Evolutionary conservation across 2,888 invertebrate genomes (phyloP), one percentile per base, ranked within the genome.

Genomic region (Epinotia nisella): DNA sequence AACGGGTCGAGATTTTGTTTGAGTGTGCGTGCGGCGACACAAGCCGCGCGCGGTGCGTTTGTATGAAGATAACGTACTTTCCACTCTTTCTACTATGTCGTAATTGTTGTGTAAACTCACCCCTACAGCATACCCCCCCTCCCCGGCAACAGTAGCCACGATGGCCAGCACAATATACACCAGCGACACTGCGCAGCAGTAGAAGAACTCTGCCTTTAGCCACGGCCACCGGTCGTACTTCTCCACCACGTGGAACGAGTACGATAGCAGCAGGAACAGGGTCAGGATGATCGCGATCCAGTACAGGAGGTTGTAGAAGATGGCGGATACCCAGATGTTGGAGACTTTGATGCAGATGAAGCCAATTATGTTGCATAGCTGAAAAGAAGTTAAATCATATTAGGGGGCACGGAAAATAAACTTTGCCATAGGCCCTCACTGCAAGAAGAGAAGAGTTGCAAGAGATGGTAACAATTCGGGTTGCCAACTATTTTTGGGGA

Each of bases 231-330:
- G 95, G 83, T 96, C 96, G 77, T 96, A 95, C 85, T 96, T 97
- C 89, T 98, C 98, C 68, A 98, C 95, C 10, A 98, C 93, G 86
- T 98, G 98, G 87, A 98, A 97, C 56, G 96, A 84, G 86, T 98
- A 98, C 76, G 97, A 94, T 0, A 95, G 92, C 17, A 98, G 90
- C 29, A 98, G 88, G 71, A 97, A 94, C 1, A 95, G 94, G 0
- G 97, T 97, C 76, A 97, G 94, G 94, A 97, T 96, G 82, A 97
- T 97, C 3, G 96, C 98, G 13, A 95, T 93, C 96, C 97, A 97
- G 51, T 98, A 95, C 62, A 98, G 95, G 45, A 96, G 95, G 84
- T 96, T 96, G 90, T 96, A 97, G 93, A 96, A 97, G 75, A 95
- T 94, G 17, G 96, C 96, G 2, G 96, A 95, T 53, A 96, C 91